Base-by-base conservation (phyloP, 2,888 invertebrate species). In the Eupeodes latifasciatus region DNA sequence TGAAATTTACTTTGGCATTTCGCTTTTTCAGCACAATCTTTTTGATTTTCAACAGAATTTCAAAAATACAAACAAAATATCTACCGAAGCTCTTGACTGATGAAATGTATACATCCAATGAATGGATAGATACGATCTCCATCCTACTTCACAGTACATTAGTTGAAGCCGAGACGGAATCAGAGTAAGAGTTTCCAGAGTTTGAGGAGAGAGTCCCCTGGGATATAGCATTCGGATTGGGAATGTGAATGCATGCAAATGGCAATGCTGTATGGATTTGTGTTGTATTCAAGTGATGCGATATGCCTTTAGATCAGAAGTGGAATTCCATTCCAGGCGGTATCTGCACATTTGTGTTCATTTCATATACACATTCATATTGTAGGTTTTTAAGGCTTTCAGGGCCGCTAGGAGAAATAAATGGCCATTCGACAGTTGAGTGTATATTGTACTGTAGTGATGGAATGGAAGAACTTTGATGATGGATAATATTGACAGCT, bases 141-240 rank as follows among this genome's bases (percentile, higher is more conserved):
- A 72, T 83, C 72, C 83, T 61, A 49, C 72, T 83, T 83, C 66
- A 78, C 83, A 78, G 83, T 83, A 78, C 83, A 83, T 83, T 83
- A 83, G 82, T 55, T 67, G 62, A 53, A 44, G 53, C 11, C 40
- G 40, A 53, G 69, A 40, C 14, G 19, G 44, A 19, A 14, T 44
- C 14, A 51, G 51, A 51, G 5, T 10, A 34, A 5, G 16, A 44
- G 55, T 14, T 44, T 44, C 12, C 27, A 27, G 27, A 27, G 27
- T 27, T 27, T 27, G 53, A n/a, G 19, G 12, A 40, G n/a, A 19
- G 12, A 57, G 55, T 72, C 44, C 47, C 16, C 47, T 72, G 44
- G 55, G 55, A 44, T 71, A 57, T 59, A 59, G 57, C 57, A 44
- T 11, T n/a, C 27, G 59, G 27, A 44, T 11, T n/a, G 47, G 59